Conservation (phyloP, 1,140 invertebrate species). For the Neuroterus valhalla region DNA sequence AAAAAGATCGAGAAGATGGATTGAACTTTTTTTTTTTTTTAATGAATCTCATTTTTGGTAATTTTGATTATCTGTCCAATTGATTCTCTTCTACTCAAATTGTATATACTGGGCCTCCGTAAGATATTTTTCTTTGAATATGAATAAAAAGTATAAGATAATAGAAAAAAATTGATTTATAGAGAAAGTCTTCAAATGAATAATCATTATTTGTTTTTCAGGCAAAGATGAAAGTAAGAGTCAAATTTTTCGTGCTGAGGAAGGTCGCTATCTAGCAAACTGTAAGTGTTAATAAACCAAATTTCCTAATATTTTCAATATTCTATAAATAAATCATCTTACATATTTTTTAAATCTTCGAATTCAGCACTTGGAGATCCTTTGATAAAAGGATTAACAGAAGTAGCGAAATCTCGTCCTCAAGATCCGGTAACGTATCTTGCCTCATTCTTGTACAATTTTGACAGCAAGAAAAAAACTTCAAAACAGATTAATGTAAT, state of each 20-base stretch:
- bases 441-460: constrained; percentile 87
- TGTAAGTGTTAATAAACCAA: constrained; percentile 77
- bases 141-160: no score
- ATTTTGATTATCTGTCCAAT: no score
- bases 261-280: constrained; percentile 87
- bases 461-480: constrained; percentile 76
- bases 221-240: constrained; percentile 80
- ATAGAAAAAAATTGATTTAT: background rate
- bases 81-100: no score
- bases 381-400: constrained; percentile 88
- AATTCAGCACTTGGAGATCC: constrained; percentile 88
- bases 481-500: constrained; percentile 45
- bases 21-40: no score
- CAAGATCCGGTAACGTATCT: constrained; percentile 88
- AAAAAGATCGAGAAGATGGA: no score
- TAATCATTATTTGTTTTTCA: constrained; percentile 51
- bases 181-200: background rate
- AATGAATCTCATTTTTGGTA: no score
- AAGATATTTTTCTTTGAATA: background rate
- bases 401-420: constrained; percentile 87
- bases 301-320: background rate
- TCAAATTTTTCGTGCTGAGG: constrained; percentile 86
- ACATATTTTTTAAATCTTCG: constrained; percentile 43
- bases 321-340: constrained; percentile 31
- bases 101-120: no score